These are phyloP conservation scores for Stichodactyla mertensii DNA, from an alignment of 64 coral and sea anemone genomes.

Conservation along the genomic window DNA sequence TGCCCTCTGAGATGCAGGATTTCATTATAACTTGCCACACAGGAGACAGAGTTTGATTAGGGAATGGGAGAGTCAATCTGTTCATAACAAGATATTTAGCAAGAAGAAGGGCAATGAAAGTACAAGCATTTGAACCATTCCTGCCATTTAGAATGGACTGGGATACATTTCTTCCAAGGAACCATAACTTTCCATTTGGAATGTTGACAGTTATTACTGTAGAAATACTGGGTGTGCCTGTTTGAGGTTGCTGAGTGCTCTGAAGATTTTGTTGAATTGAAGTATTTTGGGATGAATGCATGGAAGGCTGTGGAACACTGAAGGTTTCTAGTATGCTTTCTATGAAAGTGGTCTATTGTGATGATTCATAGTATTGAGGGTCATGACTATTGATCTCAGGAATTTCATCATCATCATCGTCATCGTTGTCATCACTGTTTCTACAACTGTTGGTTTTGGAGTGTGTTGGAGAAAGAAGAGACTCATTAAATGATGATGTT, in stretches of 20 bases:
- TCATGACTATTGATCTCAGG: not conserved
- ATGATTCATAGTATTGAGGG: constrained; percentile 19
- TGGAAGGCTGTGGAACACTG: constrained; percentile 18
- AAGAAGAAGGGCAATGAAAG: constrained; percentile 33
- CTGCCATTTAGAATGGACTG: constrained; percentile 35
- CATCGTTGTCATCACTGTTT: constrained; percentile 3
- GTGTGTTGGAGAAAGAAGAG: constrained; percentile 25
- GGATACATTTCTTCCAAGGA: constrained; percentile 14
- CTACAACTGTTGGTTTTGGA: not conserved
- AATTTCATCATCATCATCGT: constrained; percentile 6
- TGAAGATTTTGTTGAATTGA: not conserved
- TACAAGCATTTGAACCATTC: constrained; percentile 32
- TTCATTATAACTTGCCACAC: constrained; percentile 19
- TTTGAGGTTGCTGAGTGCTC: not conserved
- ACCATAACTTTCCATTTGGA: constrained; percentile 20
- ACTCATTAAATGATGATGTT: constrained; percentile 29
- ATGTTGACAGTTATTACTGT: not conserved
- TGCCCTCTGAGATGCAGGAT: too few relatives aligned
- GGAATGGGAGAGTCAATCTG: not conserved
- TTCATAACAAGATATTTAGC: constrained; percentile 8
- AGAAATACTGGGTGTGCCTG: constrained; percentile 6
- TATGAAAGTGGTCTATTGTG: constrained; percentile 17
- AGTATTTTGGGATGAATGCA: not conserved
- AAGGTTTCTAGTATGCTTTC: not conserved
- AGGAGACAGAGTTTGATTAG: constrained; percentile 12